Evolutionary conservation across 2,888 invertebrate species (phyloP).

Genomic region (Agrochola litura): DNA sequence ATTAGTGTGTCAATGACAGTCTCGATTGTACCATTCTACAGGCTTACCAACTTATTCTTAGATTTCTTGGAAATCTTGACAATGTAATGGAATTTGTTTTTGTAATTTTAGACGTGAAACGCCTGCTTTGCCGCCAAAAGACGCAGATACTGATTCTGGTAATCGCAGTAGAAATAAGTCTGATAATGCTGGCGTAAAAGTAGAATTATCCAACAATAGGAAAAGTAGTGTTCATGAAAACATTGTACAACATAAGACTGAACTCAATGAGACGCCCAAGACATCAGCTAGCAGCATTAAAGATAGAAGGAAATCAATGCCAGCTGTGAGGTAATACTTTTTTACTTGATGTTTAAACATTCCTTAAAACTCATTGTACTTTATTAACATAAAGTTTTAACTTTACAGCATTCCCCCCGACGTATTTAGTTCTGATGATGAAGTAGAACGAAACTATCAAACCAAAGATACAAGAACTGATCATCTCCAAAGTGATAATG

Average conservation of each 20-base stretch:
- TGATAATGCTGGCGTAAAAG: slow-evolving; percentile 12
- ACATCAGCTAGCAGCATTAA: slow-evolving; percentile 65
- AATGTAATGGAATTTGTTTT: not conserved
- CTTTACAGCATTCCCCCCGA: slow-evolving; percentile 61
- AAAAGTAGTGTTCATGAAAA: slow-evolving; percentile 45
- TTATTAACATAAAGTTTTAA: slow-evolving; percentile 1
- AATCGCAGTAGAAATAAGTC: slow-evolving; percentile 25
- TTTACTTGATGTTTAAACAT: slow-evolving; percentile 1
- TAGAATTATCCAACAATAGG: slow-evolving; percentile 30
- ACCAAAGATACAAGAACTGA: slow-evolving; percentile 59
- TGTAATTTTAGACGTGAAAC: slow-evolving; percentile 42
- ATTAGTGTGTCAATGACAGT: not conserved
- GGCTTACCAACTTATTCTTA: not conserved
- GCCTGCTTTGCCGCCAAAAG: slow-evolving; percentile 9
- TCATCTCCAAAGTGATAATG: slow-evolving; percentile 36
- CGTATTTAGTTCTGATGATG: slow-evolving; percentile 79
- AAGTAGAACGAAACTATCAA: slow-evolving; percentile 64
- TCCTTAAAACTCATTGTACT: not conserved
- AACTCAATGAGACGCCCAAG: slow-evolving; percentile 33
- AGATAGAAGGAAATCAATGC: slow-evolving; percentile 80
- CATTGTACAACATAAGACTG: slow-evolving; percentile 37
- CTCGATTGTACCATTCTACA: not conserved
- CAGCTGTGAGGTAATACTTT: slow-evolving; percentile 72
- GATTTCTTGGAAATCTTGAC: not conserved
- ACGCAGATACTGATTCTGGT: not conserved